phyloP scores from a whole-genome alignment of 2,888 invertebrate species.

The Abrostola tripartita region DNA sequence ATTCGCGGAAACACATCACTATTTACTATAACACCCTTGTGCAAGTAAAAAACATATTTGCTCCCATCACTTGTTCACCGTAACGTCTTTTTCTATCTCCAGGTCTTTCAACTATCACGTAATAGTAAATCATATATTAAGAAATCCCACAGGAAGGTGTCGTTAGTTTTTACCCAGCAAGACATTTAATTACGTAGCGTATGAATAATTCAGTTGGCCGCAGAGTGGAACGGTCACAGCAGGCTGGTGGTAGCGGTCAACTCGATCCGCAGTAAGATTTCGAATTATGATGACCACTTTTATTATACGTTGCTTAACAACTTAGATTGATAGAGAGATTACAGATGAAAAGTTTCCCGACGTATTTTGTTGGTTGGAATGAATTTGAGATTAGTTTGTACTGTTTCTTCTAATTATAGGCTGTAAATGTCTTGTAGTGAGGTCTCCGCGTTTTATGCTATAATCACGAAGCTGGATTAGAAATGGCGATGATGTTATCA shows the following conservation, averaged over 20 bases:
- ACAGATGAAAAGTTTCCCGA: constrained; percentile 53
- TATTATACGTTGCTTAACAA: constrained; percentile 55
- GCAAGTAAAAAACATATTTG: constrained; percentile 10
- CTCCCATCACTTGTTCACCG: constrained; percentile 12
- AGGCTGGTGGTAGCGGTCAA: constrained; percentile 79
- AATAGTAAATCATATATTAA: constrained; percentile 56
- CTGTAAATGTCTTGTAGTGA: constrained; percentile 38
- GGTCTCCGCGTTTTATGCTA: constrained; percentile 1
- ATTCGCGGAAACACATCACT: constrained; percentile 21
- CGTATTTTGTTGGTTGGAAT: constrained; percentile 32
- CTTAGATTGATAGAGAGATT: constrained; percentile 55
- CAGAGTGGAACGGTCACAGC: constrained; percentile 84
- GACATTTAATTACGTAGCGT: constrained; percentile 80
- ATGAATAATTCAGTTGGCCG: constrained; percentile 85
- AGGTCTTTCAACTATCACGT: constrained; percentile 27
- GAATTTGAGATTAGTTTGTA: constrained; percentile 26
- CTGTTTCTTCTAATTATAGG: constrained; percentile 44
- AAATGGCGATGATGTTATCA: constrained; percentile 32
- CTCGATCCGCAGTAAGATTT: constrained; percentile 54
- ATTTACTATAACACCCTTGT: constrained; percentile 21
- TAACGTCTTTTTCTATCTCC: constrained; percentile 32
- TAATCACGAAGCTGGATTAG: constrained; percentile 20
- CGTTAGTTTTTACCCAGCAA: constrained; percentile 78
- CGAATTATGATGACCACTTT: constrained; percentile 59
- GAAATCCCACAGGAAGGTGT: constrained; percentile 80